Evolutionary conservation across 2,888 invertebrate genomes (phyloP).

Genomic region (Conus canariensis): DNA sequence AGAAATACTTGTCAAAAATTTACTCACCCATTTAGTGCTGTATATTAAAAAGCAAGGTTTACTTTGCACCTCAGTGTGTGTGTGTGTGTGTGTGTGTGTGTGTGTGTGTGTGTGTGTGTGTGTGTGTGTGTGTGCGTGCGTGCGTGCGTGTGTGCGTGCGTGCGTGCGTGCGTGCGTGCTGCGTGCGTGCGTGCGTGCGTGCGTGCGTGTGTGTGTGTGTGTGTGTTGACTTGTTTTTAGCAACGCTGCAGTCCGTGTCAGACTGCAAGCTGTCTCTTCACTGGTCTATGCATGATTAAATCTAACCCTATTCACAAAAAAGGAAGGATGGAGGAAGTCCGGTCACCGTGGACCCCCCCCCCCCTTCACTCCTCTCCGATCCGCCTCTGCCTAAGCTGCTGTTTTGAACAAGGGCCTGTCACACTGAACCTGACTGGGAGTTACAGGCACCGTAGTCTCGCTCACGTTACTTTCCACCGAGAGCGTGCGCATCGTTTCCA

Average conservation of each 20-base stretch:
- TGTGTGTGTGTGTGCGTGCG: no score
- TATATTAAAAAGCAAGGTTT: not conserved
- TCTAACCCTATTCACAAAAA: no score
- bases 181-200: not conserved
- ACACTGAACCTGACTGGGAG: not conserved
- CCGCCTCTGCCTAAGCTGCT: not conserved
- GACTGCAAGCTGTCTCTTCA: no score
- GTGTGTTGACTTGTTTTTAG: not conserved
- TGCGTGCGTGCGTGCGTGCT: no score
- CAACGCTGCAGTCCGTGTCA: no score
- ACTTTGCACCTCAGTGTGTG: not conserved
- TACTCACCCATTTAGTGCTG: not conserved
- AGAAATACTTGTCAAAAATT: not conserved
- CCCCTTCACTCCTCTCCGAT: no score
- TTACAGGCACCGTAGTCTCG: not conserved
- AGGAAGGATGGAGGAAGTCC: no score
- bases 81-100: constrained; percentile 16
- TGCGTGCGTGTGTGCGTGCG: not conserved
- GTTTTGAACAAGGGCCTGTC: constrained; percentile 14
- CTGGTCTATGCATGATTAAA: no score
- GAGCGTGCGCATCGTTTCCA: constrained; percentile 37
- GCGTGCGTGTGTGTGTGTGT: not conserved
- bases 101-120: not conserved
- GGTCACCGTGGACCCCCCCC: no score
- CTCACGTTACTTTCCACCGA: constrained; percentile 32